Evolutionary conservation across 2,797 vertebrate species (phyloP).

Genomic region (Pagetopsis macropterus): DNA sequence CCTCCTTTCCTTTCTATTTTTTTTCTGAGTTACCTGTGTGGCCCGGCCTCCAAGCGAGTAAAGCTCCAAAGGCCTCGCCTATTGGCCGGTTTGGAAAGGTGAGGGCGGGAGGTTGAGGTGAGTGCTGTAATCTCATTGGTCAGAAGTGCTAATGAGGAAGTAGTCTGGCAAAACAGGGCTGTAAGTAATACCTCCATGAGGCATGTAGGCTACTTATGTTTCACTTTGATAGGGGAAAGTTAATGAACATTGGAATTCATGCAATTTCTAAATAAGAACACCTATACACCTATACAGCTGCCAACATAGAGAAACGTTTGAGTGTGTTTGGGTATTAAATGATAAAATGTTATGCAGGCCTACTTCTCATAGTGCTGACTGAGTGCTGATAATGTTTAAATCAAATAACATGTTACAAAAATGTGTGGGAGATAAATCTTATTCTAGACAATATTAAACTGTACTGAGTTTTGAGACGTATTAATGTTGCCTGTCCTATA

Average conservation of each 20-base stretch:
- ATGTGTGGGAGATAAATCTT: not conserved
- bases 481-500: not conserved
- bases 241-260: not conserved
- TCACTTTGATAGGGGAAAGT: not conserved
- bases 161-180: slow-evolving; percentile 14
- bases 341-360: not conserved
- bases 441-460: not conserved
- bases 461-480: not conserved
- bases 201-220: not conserved
- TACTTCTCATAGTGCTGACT: not conserved
- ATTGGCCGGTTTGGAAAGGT: slow-evolving; percentile 90
- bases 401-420: not conserved
- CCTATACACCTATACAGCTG: not conserved
- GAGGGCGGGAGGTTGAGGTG: slow-evolving; percentile 83
- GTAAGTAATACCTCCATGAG: slow-evolving; percentile 33
- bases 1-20: slow-evolving; percentile 61
- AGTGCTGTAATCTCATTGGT: slow-evolving; percentile 81
- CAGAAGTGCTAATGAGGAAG: slow-evolving; percentile 69
- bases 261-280: not conserved
- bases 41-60: slow-evolving; percentile 5
- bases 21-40: slow-evolving; percentile 59
- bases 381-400: not conserved
- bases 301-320: not conserved
- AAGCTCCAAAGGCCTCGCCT: slow-evolving; percentile 56
- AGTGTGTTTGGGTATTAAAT: not conserved